Conservation (phyloP, 2,113 vertebrate species). For the Saccopteryx leptura region DNA sequence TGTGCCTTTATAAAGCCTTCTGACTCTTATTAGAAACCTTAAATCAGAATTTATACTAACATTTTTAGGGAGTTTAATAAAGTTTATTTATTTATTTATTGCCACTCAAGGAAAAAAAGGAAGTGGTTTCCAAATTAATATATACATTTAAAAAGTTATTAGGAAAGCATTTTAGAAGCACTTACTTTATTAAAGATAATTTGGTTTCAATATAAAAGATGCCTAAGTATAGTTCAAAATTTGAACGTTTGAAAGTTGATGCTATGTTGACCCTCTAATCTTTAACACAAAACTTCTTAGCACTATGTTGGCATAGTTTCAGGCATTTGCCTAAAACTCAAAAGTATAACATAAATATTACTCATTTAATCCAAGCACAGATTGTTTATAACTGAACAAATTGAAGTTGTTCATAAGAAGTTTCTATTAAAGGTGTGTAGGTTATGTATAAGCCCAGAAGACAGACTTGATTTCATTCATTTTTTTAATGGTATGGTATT, state of each 20-base stretch:
- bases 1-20: background rate
- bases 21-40: conserved; percentile 15
- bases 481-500: background rate
- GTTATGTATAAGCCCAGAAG: background rate
- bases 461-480: background rate
- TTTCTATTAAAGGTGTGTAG: background rate
- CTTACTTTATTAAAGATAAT: background rate
- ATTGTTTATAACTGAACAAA: background rate
- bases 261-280: background rate
- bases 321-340: conserved; percentile 9
- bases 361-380: background rate
- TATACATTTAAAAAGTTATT: background rate
- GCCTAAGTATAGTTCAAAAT: background rate
- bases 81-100: background rate
- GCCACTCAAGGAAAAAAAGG: background rate
- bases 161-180: conserved; percentile 16
- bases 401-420: background rate
- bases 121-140: background rate
- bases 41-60: conserved; percentile 13
- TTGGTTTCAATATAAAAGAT: background rate
- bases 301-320: background rate
- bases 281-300: conserved; percentile 19
- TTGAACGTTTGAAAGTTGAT: background rate
- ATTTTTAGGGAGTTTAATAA: background rate
- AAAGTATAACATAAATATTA: background rate